phyloP scores from a whole-genome alignment of 2,888 invertebrate genomes.

The Mycalesis mineus region DNA sequence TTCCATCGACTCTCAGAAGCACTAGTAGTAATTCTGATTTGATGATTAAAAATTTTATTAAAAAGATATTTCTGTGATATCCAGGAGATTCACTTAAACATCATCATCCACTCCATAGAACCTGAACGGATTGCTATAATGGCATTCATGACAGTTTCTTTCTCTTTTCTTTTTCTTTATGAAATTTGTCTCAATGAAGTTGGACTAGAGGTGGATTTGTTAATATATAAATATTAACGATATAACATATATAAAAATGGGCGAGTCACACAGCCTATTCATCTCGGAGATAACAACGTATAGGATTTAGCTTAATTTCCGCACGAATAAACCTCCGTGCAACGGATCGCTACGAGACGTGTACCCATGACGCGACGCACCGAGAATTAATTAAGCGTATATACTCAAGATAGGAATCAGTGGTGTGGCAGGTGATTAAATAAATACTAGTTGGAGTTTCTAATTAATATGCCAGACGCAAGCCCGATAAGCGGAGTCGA shows the following conservation, averaged over 20 bases:
- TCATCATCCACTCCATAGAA: too few species aligned
- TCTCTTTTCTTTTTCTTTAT: too few species aligned
- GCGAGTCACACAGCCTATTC: neutral
- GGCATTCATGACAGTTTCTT: too few species aligned
- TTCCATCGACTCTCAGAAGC: too few species aligned
- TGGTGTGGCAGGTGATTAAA: slow-evolving; percentile 70
- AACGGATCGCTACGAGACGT: slow-evolving; percentile 38
- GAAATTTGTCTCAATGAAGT: too few species aligned
- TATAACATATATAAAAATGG: neutral
- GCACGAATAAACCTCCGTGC: slow-evolving; percentile 19
- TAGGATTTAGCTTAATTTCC: slow-evolving; percentile 18
- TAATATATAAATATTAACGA: too few species aligned
- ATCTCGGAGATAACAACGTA: slow-evolving; percentile 13
- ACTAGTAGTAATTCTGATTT: too few species aligned
- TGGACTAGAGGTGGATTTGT: too few species aligned
- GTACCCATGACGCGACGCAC: slow-evolving; percentile 42
- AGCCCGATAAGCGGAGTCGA: slow-evolving; percentile 56
- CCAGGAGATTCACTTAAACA: too few species aligned
- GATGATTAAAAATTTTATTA: too few species aligned
- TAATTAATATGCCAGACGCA: slow-evolving; percentile 76
- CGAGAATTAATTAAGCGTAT: slow-evolving; percentile 66
- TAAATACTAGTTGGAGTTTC: slow-evolving; percentile 69
- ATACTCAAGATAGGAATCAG: slow-evolving; percentile 63
- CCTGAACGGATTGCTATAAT: too few species aligned
- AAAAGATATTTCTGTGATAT: too few species aligned